A percentile compares a stretch with the other conserved stretches of the same genome.
Evolutionary conservation across 2,113 vertebrate genomes (phyloP).

Genomic region (Thomomys bottae): DNA sequence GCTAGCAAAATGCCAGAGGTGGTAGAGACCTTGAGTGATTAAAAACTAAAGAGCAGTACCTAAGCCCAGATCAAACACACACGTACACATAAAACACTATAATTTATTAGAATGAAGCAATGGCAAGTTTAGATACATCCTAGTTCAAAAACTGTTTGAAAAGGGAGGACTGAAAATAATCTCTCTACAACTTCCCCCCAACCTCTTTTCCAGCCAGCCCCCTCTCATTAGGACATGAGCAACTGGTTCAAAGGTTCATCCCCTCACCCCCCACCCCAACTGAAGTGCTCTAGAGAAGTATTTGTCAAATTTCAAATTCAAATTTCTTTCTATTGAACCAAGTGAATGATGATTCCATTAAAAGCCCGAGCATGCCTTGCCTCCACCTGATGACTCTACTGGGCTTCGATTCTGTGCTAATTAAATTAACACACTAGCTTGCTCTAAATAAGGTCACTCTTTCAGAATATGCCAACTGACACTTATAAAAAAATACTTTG

Average conservation of each 20-base stretch:
- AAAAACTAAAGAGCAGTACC: not conserved
- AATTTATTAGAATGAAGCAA: not conserved
- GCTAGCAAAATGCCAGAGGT: too few species aligned
- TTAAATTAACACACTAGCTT: not conserved
- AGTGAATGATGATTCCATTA: not conserved
- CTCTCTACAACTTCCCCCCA: not conserved
- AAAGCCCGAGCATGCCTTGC: not conserved
- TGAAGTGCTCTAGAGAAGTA: not conserved
- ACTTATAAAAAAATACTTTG: not conserved
- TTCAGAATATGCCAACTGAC: slow-evolving; percentile 38
- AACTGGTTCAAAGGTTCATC: not conserved
- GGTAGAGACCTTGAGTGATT: too few species aligned
- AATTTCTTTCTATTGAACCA: slow-evolving; percentile 1
- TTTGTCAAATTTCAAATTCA: slow-evolving; percentile 37
- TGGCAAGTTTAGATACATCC: not conserved
- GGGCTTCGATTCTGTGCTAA: not conserved
- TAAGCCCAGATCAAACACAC: too few species aligned
- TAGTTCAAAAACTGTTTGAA: not conserved
- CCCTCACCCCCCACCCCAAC: not conserved
- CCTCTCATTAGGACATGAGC: not conserved
- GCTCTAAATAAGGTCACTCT: not conserved
- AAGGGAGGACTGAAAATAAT: not conserved
- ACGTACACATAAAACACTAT: not conserved
- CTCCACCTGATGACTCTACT: not conserved
- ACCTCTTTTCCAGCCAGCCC: not conserved